phyloP scores from a whole-genome alignment of 1,140 invertebrate species.

The Papilio polytes region DNA sequence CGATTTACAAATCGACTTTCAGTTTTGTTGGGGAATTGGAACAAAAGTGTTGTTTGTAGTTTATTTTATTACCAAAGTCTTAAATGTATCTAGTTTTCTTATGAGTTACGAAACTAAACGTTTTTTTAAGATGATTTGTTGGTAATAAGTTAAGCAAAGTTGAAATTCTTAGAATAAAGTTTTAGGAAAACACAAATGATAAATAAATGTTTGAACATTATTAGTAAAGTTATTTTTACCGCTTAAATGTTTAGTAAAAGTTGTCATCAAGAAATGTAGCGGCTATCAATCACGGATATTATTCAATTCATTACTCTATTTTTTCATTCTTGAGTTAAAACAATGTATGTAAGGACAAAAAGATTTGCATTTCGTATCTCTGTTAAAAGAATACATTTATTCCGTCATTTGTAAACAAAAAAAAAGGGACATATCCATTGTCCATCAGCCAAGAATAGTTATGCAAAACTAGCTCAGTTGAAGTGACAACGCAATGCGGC shows the following conservation, averaged over 20 bases:
- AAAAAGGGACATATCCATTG: slow-evolving; percentile 59
- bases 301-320: too few species aligned
- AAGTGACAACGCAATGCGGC: slow-evolving; percentile 72
- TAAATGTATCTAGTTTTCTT: not conserved
- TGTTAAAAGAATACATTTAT: slow-evolving; percentile 20
- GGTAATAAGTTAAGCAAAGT: too few species aligned
- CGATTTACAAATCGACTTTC: slow-evolving; percentile 7
- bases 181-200: too few species aligned
- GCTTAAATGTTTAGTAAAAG: too few species aligned
- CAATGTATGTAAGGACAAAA: not conserved
- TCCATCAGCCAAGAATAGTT: slow-evolving; percentile 72
- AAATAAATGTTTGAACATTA: too few species aligned
- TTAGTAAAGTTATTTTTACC: too few species aligned
- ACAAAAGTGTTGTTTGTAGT: not conserved
- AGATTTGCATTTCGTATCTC: slow-evolving; percentile 1
- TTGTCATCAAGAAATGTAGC: too few species aligned
- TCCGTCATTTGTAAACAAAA: slow-evolving; percentile 49
- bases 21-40: not conserved
- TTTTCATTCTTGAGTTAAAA: not conserved
- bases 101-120: not conserved
- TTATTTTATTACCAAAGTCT: not conserved
- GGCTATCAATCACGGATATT: too few species aligned
- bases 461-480: slow-evolving; percentile 55
- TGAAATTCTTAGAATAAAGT: too few species aligned
- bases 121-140: not conserved